Evolutionary conservation across 1,140 invertebrate species (phyloP).

Genomic region (Phortica variegata): DNA sequence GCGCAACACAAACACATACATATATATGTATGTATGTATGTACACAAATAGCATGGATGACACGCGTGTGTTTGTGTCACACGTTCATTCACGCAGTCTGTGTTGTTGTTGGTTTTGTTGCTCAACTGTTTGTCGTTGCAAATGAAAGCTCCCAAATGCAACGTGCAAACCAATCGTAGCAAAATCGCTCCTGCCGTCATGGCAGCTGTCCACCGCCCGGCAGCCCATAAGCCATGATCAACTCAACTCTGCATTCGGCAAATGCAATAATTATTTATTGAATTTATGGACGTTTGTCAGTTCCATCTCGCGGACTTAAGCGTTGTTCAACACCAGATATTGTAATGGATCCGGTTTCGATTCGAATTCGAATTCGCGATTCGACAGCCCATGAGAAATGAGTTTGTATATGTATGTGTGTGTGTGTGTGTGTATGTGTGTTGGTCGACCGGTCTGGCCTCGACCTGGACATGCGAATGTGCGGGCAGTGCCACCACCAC

Average conservation of each 20-base stretch:
- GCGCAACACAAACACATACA: no score
- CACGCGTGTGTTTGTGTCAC: no score
- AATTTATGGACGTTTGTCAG: conserved; percentile 35
- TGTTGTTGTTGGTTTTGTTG: conserved; percentile 9
- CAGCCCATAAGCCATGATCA: background rate
- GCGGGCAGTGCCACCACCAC: conserved; percentile 3
- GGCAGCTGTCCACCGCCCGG: no score
- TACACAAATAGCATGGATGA: no score
- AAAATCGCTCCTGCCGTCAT: conserved; percentile 3
- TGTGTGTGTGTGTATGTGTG: no score
- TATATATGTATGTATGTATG: no score
- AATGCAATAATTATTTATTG: conserved; percentile 49
- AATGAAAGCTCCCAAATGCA: conserved; percentile 7
- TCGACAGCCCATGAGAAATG: background rate
- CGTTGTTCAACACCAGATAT: conserved; percentile 40
- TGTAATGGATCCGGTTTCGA: conserved; percentile 31
- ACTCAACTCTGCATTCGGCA: background rate
- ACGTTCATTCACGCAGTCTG: conserved; percentile 11
- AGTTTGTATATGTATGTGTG: no score
- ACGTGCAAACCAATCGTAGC: conserved; percentile 10
- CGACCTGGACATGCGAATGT: conserved; percentile 1
- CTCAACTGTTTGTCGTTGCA: conserved; percentile 3
- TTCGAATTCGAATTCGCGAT: no score
- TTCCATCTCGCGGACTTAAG: conserved; percentile 31
- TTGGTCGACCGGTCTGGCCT: conserved; percentile 18